Percentiles rank a stretch among this genome's conserved stretches.
phyloP scores from a whole-genome alignment of 2,888 invertebrate genomes.

The Mythimna ferrago region DNA sequence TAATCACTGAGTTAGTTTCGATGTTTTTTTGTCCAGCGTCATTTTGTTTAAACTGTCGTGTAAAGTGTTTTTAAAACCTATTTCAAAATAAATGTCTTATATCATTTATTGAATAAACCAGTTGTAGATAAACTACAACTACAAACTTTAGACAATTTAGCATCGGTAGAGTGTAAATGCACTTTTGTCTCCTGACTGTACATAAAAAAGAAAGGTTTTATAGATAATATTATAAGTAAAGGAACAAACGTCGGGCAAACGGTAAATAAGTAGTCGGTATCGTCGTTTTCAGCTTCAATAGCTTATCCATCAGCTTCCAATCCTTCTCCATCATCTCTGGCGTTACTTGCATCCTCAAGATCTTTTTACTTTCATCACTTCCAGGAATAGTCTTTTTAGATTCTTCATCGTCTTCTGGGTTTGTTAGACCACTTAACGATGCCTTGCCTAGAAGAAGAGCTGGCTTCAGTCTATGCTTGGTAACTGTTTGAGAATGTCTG shows the following conservation, averaged over 20 bases:
- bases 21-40: no score
- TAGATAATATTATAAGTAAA: background rate
- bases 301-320: background rate
- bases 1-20: no score
- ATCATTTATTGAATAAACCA: no score
- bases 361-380: background rate
- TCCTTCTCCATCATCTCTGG: no score
- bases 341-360: background rate
- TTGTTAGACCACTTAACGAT: background rate
- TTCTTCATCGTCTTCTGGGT: no score
- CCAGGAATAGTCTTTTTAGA: no score
- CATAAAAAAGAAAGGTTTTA: background rate
- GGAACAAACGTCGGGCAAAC: background rate
- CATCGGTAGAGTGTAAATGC: no score
- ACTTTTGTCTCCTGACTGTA: no score
- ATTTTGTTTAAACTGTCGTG: no score
- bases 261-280: background rate
- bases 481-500: background rate
- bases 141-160: no score
- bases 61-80: no score
- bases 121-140: background rate
- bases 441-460: conserved; percentile 5
- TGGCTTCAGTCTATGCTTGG: background rate
- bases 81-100: no score
- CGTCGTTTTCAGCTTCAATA: background rate